Evolutionary conservation across 2,113 vertebrate genomes (phyloP).

Genomic region (Entelurus aequoreus): DNA sequence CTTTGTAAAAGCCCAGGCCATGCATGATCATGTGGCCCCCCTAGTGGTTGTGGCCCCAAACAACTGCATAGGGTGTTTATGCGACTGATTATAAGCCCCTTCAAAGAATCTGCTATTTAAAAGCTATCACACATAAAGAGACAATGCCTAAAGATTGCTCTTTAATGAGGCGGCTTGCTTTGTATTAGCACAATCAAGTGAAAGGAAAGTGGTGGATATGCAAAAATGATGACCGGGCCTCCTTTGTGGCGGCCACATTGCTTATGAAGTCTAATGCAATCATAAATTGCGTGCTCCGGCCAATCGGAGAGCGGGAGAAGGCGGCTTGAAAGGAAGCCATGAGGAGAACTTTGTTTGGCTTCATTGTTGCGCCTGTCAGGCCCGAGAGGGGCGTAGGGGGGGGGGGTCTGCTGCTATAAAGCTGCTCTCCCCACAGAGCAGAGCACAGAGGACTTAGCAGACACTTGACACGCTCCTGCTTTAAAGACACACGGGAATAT

Average conservation of each 20-base stretch:
- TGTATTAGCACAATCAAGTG: slow-evolving; percentile 47
- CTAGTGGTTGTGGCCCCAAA: too few relatives aligned
- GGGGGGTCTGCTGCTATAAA: slow-evolving; percentile 81
- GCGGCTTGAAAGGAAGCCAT: slow-evolving; percentile 83
- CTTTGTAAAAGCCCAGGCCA: too few relatives aligned
- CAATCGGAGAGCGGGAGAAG: slow-evolving; percentile 80
- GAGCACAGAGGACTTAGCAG: slow-evolving; percentile 59
- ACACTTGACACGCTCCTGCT: slow-evolving; percentile 44
- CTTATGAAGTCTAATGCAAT: slow-evolving; percentile 99
- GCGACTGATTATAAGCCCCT: too few relatives aligned
- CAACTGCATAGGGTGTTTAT: too few relatives aligned
- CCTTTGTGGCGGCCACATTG: slow-evolving; percentile 84
- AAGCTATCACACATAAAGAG: slow-evolving; percentile 75
- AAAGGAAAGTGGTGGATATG: slow-evolving; percentile 82
- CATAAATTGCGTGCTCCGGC: slow-evolving; percentile 85
- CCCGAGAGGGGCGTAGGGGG: slow-evolving; percentile 61
- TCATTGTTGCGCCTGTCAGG: slow-evolving; percentile 92
- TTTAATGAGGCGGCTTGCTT: slow-evolving; percentile 84
- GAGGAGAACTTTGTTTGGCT: slow-evolving; percentile 92
- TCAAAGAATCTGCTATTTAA: slow-evolving; percentile 18
- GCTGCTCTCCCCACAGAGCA: slow-evolving; percentile 61
- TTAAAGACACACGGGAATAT: slow-evolving; percentile 45
- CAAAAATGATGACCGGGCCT: slow-evolving; percentile 83
- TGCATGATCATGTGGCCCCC: too few relatives aligned
- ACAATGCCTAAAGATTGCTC: slow-evolving; percentile 83